These are phyloP conservation scores for Silurus lanzhouensis DNA, from an alignment of 2,797 vertebrate genomes.

Conservation along the genomic window DNA sequence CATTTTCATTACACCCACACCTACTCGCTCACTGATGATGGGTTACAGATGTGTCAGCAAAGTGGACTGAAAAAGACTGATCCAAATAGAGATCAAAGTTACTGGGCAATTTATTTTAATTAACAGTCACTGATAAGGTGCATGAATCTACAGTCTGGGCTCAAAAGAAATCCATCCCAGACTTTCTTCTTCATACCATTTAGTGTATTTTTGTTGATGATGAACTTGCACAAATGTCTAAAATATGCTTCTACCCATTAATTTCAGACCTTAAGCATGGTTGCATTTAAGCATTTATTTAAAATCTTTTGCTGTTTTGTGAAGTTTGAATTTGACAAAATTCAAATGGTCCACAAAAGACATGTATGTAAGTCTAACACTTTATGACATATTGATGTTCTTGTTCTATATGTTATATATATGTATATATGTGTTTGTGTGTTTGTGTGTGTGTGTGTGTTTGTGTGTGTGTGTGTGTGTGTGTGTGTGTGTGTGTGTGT, in stretches of 20 bases:
- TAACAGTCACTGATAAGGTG: not conserved
- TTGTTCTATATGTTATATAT: no score
- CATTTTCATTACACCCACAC: constrained; percentile 8
- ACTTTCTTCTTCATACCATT: not conserved
- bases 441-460: no score
- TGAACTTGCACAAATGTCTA: not conserved
- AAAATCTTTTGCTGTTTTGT: constrained; percentile 3
- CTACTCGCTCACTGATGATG: not conserved
- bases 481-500: not conserved
- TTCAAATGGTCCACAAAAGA: not conserved
- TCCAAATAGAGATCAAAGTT: not conserved
- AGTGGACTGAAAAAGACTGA: not conserved
- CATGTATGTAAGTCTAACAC: not conserved
- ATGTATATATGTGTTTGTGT: not conserved
- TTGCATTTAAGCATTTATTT: not conserved
- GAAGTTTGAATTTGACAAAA: not conserved
- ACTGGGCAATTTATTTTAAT: not conserved
- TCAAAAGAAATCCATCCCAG: not conserved
- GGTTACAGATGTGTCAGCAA: not conserved
- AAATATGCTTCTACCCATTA: not conserved
- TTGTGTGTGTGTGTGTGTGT: not conserved
- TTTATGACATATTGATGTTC: constrained; percentile 10
- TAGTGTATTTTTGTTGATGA: not conserved
- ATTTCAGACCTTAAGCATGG: not conserved
- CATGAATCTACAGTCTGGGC: not conserved